Conservation (phyloP, 2,888 invertebrate species). For the Aromia moschata region DNA sequence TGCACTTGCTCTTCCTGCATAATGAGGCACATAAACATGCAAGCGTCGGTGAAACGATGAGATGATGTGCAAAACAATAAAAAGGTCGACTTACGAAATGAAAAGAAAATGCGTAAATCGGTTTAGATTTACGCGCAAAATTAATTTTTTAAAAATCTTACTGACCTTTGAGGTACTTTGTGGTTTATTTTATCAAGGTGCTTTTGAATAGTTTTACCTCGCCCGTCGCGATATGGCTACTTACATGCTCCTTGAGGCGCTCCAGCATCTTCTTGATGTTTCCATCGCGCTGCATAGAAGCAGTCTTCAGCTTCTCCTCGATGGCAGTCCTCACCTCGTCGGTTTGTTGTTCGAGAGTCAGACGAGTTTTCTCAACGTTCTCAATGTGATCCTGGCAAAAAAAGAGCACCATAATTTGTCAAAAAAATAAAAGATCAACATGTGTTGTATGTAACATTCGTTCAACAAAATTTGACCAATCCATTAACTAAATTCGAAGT, state of each 20-base stretch:
- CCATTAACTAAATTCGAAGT: too few relatives aligned
- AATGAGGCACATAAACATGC: constrained; percentile 54
- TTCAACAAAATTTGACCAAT: too few relatives aligned
- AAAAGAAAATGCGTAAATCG: too few relatives aligned
- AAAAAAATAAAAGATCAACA: too few relatives aligned
- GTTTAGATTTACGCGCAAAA: too few relatives aligned
- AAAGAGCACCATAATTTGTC: too few relatives aligned
- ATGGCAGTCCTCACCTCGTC: constrained; percentile 86
- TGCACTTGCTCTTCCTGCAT: constrained; percentile 78
- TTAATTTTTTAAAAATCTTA: too few relatives aligned
- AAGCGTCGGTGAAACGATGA: constrained; percentile 44
- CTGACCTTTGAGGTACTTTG: too few relatives aligned
- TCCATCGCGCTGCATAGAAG: constrained; percentile 88
- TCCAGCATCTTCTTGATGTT: constrained; percentile 92
- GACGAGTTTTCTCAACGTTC: constrained; percentile 74
- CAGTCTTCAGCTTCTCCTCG: constrained; percentile 87
- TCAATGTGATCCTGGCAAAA: constrained; percentile 72
- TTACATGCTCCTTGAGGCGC: constrained; percentile 90
- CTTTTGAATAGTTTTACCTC: too few relatives aligned
- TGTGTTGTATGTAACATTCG: too few relatives aligned
- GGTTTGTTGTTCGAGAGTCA: constrained; percentile 85
- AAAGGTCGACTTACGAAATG: too few relatives aligned
- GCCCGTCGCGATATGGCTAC: constrained; percentile 57
- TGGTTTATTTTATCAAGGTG: too few relatives aligned
- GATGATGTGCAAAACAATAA: constrained; percentile 29